These are phyloP conservation scores for Drosophila imparisetae DNA, from an alignment of 2,888 invertebrate species.

Conservation along the genomic window DNA sequence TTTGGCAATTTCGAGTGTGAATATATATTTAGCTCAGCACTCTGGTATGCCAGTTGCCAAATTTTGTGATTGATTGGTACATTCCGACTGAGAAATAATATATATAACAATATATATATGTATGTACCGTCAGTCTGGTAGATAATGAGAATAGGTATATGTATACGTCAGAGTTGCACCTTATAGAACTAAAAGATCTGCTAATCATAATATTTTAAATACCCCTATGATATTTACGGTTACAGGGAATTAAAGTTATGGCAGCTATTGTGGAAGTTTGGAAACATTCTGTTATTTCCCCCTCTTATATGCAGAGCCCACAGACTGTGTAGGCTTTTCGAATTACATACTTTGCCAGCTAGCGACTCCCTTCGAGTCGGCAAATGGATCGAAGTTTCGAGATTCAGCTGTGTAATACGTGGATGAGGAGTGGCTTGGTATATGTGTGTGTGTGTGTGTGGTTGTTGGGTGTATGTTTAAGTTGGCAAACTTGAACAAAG, in stretches of 20 bases:
- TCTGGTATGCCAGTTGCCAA: background rate
- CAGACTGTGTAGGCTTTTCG: slow-evolving; percentile 20
- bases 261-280: slow-evolving; percentile 3
- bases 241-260: background rate
- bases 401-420: slow-evolving; percentile 26
- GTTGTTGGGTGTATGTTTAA: slow-evolving; percentile 32
- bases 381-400: slow-evolving; percentile 32
- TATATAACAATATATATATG: background rate
- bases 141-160: background rate
- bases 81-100: background rate
- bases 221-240: background rate
- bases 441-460: background rate
- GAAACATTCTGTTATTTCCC: background rate
- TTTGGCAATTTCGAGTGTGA: background rate
- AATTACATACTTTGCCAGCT: slow-evolving; percentile 28
- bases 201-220: background rate
- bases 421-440: background rate
- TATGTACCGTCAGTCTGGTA: background rate
- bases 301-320: background rate
- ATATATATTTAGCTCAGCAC: background rate
- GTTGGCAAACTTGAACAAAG: slow-evolving; percentile 60
- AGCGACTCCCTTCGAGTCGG: slow-evolving; percentile 5
- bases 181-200: background rate
- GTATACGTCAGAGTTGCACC: background rate
- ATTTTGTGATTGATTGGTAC: background rate